These are phyloP conservation scores for Brenthis hecate DNA, from an alignment of 2,888 invertebrate species.

Conservation along the genomic window DNA sequence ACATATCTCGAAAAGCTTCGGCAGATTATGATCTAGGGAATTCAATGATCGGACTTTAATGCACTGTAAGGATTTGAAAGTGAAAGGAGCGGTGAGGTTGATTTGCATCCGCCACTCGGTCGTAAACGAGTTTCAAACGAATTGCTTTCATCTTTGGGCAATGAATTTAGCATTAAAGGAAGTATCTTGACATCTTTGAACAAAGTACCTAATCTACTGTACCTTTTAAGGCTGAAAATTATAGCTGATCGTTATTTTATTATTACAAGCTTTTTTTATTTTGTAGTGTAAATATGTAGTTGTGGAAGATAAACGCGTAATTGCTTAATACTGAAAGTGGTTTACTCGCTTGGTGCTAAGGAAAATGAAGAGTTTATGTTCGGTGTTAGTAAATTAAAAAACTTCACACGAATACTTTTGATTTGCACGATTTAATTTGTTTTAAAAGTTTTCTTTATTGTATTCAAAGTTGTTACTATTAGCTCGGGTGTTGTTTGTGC, in stretches of 20 bases:
- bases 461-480: background rate
- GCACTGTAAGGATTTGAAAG: slow-evolving; percentile 52
- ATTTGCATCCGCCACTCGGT: slow-evolving; percentile 49
- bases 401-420: too few species aligned
- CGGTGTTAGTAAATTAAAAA: too few species aligned
- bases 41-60: too few species aligned
- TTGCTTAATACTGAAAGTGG: too few species aligned
- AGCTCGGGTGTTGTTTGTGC: background rate
- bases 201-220: slow-evolving; percentile 31
- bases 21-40: too few species aligned
- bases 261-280: too few species aligned
- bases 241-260: background rate
- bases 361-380: too few species aligned
- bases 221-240: slow-evolving; percentile 12
- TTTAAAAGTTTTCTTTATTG: background rate
- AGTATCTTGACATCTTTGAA: slow-evolving; percentile 45
- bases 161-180: slow-evolving; percentile 47
- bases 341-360: too few species aligned
- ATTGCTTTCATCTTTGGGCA: slow-evolving; percentile 48
- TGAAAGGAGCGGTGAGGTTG: slow-evolving; percentile 55
- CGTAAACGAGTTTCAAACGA: slow-evolving; percentile 46
- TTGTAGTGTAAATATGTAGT: too few species aligned
- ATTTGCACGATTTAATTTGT: too few species aligned
- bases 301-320: too few species aligned
- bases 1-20: too few species aligned